Evolutionary conservation across 2,113 vertebrate genomes (phyloP).

Genomic region (Canis aureus): DNA sequence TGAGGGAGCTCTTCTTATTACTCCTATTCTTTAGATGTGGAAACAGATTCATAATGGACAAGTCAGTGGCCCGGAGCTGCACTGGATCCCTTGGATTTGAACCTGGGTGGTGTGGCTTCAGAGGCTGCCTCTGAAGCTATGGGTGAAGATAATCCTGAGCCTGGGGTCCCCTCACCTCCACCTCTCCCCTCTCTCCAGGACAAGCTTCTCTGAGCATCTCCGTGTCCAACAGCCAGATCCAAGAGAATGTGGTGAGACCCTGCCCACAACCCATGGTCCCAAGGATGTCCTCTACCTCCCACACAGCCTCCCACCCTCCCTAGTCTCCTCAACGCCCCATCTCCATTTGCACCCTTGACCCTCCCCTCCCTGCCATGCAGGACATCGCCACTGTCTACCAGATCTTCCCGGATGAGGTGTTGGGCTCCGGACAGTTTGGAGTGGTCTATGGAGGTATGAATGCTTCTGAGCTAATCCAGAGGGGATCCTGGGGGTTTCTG

Average conservation of each 20-base stretch:
- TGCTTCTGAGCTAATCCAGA: accelerated
- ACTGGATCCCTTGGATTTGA: accelerated
- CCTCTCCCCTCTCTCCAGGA: constrained; percentile 83
- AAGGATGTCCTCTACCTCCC: not conserved
- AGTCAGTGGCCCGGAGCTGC: not conserved
- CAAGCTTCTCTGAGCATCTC: constrained; percentile 95
- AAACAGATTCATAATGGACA: not conserved
- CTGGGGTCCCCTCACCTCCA: not conserved
- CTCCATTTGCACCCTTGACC: not conserved
- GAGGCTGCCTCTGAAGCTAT: not conserved
- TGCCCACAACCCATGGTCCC: not conserved
- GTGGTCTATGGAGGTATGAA: constrained; percentile 92
- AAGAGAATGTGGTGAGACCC: constrained; percentile 93
- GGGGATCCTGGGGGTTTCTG: not conserved
- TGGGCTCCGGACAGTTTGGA: constrained; percentile 94
- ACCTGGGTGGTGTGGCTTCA: not conserved
- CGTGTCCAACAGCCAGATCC: constrained; percentile 95
- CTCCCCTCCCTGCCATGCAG: constrained; percentile 75
- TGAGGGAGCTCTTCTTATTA: not conserved
- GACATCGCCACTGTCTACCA: constrained; percentile 92
- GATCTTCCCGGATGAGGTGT: constrained; percentile 92
- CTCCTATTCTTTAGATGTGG: not conserved
- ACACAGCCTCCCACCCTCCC: not conserved
- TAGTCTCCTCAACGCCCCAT: not conserved
- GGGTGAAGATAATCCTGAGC: accelerated